phyloP scores from a whole-genome alignment of 1,140 invertebrate species.

The Drosophila pectinifera region DNA sequence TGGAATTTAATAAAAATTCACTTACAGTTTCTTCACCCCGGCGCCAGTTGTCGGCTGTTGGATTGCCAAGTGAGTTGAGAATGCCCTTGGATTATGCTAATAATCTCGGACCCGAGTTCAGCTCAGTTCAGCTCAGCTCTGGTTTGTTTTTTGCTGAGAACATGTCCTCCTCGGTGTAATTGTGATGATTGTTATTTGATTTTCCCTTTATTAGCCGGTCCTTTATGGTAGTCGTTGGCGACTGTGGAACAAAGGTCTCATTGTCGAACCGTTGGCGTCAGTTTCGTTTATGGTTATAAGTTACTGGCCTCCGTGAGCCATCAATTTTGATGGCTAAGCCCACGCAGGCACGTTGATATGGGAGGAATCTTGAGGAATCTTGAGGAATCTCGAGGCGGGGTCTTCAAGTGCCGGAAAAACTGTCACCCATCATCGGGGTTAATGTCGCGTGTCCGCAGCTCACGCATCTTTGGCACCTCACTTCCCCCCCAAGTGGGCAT shows the following conservation, averaged over 20 bases:
- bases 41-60: constrained; percentile 18
- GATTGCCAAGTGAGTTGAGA: background rate
- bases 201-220: constrained; percentile 38
- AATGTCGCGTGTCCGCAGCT: constrained; percentile 34
- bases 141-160: background rate
- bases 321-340: constrained; percentile 40
- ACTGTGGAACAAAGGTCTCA: constrained; percentile 26
- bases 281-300: constrained; percentile 48
- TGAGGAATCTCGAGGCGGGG: background rate
- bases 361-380: background rate
- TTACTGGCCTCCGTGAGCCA: constrained; percentile 42
- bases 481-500: background rate
- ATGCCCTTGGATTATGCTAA: constrained; percentile 37
- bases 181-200: constrained; percentile 48
- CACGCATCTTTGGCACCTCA: constrained; percentile 19
- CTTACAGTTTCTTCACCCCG: constrained; percentile 36
- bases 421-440: constrained; percentile 42
- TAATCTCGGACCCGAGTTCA: constrained; percentile 31
- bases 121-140: constrained; percentile 19
- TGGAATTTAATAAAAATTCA: constrained; percentile 45
- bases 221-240: constrained; percentile 25
- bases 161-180: constrained; percentile 35
- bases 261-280: constrained; percentile 11
- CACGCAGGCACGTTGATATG: constrained; percentile 10
- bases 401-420: constrained; percentile 40